These are phyloP conservation scores for Ambastaia sidthimunki DNA, from an alignment of 2,797 vertebrate genomes.

Conservation along the genomic window DNA sequence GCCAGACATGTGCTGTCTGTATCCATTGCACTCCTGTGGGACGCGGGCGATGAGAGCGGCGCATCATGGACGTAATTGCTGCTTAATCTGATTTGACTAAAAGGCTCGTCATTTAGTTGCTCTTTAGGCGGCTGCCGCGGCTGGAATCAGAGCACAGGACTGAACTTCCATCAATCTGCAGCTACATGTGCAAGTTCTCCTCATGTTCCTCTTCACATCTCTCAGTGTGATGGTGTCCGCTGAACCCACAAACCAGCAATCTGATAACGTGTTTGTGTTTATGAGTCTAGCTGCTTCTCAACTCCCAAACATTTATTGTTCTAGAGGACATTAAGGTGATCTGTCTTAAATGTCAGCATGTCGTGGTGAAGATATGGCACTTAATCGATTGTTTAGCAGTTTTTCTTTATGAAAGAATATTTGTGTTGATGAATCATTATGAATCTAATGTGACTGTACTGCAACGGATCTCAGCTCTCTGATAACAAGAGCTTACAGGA, in stretches of 20 bases:
- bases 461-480: not conserved
- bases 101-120: constrained; percentile 55
- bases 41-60: constrained; percentile 41
- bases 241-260: constrained; percentile 15
- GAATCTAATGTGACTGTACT: not conserved
- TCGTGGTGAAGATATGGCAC: not conserved
- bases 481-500: not conserved
- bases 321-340: not conserved
- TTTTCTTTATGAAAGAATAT: not conserved
- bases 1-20: constrained; percentile 51
- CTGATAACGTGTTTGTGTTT: not conserved
- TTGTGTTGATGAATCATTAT: not conserved
- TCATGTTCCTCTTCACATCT: constrained; percentile 34
- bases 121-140: constrained; percentile 35
- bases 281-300: not conserved
- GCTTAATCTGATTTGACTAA: constrained; percentile 63
- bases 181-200: constrained; percentile 33
- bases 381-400: not conserved
- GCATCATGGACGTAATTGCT: constrained; percentile 50
- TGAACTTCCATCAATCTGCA: constrained; percentile 46
- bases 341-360: not conserved
- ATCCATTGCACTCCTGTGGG: constrained; percentile 48
- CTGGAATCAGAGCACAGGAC: constrained; percentile 29
- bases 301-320: not conserved
- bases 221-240: constrained; percentile 32